Evolutionary conservation across 2,888 invertebrate species (phyloP), one percentile per base, ranked within the genome.

Genomic region (Laothoe populi): DNA sequence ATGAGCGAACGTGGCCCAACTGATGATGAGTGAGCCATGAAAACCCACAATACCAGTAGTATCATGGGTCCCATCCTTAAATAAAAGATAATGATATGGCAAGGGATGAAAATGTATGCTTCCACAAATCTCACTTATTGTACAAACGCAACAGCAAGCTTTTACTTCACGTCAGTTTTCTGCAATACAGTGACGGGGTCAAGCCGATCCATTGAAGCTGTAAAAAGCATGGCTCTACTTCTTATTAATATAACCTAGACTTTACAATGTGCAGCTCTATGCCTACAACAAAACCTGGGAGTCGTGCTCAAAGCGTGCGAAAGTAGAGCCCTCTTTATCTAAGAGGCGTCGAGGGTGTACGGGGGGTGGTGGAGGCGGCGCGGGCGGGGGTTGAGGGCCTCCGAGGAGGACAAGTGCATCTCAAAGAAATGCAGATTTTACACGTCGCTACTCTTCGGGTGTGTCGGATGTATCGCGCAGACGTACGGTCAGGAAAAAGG

Each of bases 391-490:
- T 62, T 66, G 66, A 73, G 71, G 66, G 68, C 58, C 69, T 66
- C 67, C 70, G 71, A 67, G 71, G 78, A 79, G 81, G 83, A 90
- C 92, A 92, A 92, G 92, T 92, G 92, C 92, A 92, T 91, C 92
- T 92, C 92, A 92, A 92, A 92, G 92, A 92, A 92, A 92, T 92
- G 92, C 92, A 92, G 92, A 92, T 92, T 92, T 92, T 92, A 92
- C 92, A 92, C 92, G 92, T 91, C 90, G 92, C 91, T 91, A 87
- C 91, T 88, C 90, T 88, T 88, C 83, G 87, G 85, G 85, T 78
- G 87, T 83, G 84, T 78, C 79, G 86, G 82, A 83, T 86, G 87
- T 88, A 88, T 88, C 86, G 88, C 74, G 78, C 57, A 71, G 62
- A 66, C 70, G 81, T 81, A 89, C 64, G 45, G 88, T 75, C 69